phyloP scores from a whole-genome alignment of 2,797 vertebrate species.

The Eulemur coronatus region DNA sequence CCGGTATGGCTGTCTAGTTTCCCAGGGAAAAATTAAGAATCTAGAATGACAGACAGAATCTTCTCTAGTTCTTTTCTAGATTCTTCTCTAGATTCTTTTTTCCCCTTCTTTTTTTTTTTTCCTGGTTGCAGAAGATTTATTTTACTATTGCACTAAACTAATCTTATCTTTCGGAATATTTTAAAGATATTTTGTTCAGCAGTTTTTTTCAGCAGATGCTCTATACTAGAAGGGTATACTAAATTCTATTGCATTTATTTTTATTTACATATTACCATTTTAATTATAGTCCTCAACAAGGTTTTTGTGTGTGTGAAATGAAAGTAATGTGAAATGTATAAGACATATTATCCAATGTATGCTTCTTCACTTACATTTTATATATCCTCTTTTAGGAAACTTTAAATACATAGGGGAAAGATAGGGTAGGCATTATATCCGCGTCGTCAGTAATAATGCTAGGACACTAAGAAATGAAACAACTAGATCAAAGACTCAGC shows the following conservation, averaged over 20 bases:
- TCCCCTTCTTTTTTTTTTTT: background rate
- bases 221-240: background rate
- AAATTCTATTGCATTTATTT: background rate
- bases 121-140: background rate
- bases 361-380: background rate
- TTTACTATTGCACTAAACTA: background rate
- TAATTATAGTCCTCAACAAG: background rate
- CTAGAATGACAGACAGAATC: background rate
- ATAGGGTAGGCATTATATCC: background rate
- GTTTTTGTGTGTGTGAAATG: background rate
- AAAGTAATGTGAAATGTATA: background rate
- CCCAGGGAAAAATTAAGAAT: background rate
- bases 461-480: background rate
- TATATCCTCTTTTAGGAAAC: background rate
- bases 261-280: background rate
- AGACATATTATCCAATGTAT: background rate
- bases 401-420: background rate
- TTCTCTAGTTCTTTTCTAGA: background rate
- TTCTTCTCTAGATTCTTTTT: background rate
- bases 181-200: background rate
- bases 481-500: background rate
- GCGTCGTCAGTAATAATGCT: background rate
- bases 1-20: background rate
- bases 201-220: background rate
- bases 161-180: background rate